phyloP scores from a whole-genome alignment of 2,113 vertebrate species.

The Leptobrachium ailaonicum region DNA sequence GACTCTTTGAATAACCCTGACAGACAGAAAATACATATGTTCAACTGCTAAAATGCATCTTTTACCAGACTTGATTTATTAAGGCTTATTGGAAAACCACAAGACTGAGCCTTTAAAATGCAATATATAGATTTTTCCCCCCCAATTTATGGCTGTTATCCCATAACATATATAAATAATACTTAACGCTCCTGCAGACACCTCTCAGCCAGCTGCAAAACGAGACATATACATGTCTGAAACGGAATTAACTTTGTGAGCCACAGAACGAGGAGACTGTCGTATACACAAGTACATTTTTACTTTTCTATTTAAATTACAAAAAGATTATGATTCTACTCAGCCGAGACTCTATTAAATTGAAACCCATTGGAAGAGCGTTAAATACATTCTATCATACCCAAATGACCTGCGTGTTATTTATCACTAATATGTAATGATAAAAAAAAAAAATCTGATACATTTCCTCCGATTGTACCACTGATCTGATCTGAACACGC shows the following conservation, averaged over 20 bases:
- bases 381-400: slow-evolving; percentile 69
- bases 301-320: slow-evolving; percentile 66
- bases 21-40: no score
- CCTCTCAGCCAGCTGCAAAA: no score
- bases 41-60: no score
- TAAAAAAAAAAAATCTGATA: slow-evolving; percentile 64
- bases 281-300: slow-evolving; percentile 56
- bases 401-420: slow-evolving; percentile 69
- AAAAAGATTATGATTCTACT: slow-evolving; percentile 67
- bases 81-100: no score
- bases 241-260: slow-evolving; percentile 11
- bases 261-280: background rate
- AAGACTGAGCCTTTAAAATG: no score
- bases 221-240: background rate
- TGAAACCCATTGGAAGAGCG: slow-evolving; percentile 52
- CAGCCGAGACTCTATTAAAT: slow-evolving; percentile 67
- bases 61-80: no score
- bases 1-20: no score
- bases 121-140: no score
- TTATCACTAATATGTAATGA: slow-evolving; percentile 81
- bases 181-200: no score
- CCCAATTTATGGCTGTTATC: no score
- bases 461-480: slow-evolving; percentile 67
- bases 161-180: no score
- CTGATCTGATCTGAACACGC: slow-evolving; percentile 70